Evolutionary conservation across 2,797 vertebrate species (phyloP).

Genomic region (Amazona ochrocephala): DNA sequence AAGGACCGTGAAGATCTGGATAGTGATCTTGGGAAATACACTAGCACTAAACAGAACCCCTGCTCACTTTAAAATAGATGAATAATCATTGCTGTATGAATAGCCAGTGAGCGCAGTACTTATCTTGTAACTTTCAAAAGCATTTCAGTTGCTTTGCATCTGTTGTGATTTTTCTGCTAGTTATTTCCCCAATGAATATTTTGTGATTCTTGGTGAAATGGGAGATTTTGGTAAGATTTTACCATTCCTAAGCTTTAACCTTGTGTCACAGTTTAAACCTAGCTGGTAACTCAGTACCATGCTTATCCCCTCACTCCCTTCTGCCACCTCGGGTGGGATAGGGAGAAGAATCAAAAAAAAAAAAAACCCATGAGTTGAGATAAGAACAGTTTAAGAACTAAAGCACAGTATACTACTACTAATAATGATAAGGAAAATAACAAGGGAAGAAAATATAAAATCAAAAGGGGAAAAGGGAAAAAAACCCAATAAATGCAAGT

Average conservation of each 20-base stretch:
- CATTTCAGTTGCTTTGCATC: background rate
- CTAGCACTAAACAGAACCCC: background rate
- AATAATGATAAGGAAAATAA: background rate
- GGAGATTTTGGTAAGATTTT: background rate
- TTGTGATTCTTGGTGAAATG: background rate
- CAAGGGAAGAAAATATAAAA: background rate
- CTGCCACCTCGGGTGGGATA: background rate
- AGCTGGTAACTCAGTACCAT: background rate
- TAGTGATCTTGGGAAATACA: conserved; percentile 30
- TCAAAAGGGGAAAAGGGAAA: background rate
- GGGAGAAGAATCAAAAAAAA: background rate
- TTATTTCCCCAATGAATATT: background rate
- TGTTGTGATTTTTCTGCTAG: background rate
- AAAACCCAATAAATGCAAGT: background rate
- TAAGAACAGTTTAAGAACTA: background rate
- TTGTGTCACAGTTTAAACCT: background rate
- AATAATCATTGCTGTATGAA: conserved; percentile 9
- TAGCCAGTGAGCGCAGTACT: background rate
- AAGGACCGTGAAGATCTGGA: conserved; percentile 42
- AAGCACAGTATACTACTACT: background rate
- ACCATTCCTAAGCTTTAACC: background rate
- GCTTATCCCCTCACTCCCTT: background rate
- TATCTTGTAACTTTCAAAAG: background rate
- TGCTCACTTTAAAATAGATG: background rate
- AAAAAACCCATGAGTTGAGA: background rate